Base-by-base conservation (phyloP, 2,888 invertebrate genomes). In the Drosophila kuntzei region DNA sequence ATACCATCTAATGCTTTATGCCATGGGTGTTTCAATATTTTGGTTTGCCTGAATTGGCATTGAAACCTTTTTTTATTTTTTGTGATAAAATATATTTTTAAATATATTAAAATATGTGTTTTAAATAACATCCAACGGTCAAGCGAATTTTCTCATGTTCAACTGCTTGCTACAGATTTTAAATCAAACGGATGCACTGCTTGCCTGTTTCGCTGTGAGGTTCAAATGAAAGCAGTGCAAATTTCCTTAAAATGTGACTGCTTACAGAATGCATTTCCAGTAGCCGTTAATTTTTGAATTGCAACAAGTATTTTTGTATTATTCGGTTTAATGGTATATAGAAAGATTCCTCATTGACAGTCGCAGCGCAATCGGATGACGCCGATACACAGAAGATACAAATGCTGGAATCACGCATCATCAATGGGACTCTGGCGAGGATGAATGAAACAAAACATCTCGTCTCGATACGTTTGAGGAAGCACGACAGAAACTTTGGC, bases 401-500 rank as follows among this genome's bases (percentile, higher is more conserved):
- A 16, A 9, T 43, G n/a, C 37, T 50, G 2, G 60, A 71, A 43
- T 73, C 89, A 7, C 87, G 91, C 22, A 90, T 91, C 27, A 89
- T 91, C 16, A 91, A 91, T 63, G 91, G 91, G 1, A 80, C 80
- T 5, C n/a, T 62, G 6, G 91, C 91, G 14, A 64, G 43, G 0
- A 27, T 55, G 7, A 63, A 63, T 0, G 72, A 85, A 20, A 78
- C 89, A 0, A 90, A 90, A 66, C 83, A 89, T 63, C 72, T 90
- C 54, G 92, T 90, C 3, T 92, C 92, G 29, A 90, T 92, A 22
- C 80, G 91, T 25, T 64, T 92, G 18, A 81, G 76, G 25, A 71
- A 66, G 8, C 74, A 78, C 16, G 91, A 92, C 7, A 68, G 65
- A 1, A 76, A 67, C 36, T 91, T 91, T 62, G 91, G 91, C 9